phyloP scores from a whole-genome alignment of 1,140 invertebrate genomes.

The Bombus difficillimus region DNA sequence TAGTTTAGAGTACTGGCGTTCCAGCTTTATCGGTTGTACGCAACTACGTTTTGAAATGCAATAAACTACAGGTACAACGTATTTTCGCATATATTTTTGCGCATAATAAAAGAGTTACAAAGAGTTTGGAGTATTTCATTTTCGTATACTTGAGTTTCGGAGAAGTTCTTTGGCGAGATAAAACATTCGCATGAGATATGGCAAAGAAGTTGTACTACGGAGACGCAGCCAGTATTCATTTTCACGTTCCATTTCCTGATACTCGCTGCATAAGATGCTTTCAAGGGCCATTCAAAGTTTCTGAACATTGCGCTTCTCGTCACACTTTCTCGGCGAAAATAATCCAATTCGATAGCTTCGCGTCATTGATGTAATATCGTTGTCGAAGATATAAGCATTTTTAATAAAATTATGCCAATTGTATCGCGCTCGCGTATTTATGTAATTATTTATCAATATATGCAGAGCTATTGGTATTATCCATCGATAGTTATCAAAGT shows the following conservation, averaged over 20 bases:
- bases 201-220: conserved; percentile 6
- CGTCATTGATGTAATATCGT: neutral
- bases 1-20: no score
- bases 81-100: neutral
- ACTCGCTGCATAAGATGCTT: conserved; percentile 40
- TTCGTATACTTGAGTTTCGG: conserved; percentile 5
- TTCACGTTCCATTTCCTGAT: conserved; percentile 53
- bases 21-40: no score
- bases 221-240: conserved; percentile 44
- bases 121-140: conserved; percentile 1
- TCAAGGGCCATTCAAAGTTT: conserved; percentile 47
- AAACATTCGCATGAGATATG: conserved; percentile 45
- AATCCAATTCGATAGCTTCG: conserved; percentile 36
- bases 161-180: neutral
- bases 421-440: neutral
- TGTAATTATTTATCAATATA: neutral
- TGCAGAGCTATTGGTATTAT: no score
- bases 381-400: neutral
- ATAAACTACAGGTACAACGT: neutral
- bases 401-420: neutral
- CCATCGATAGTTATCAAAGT: no score
- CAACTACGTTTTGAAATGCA: neutral
- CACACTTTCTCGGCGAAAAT: conserved; percentile 20
- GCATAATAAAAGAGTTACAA: conserved; percentile 3
- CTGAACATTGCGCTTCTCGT: conserved; percentile 31